These are phyloP conservation scores for Siphlonurus alternatus DNA, from an alignment of 2,888 invertebrate species.

Conservation along the genomic window DNA sequence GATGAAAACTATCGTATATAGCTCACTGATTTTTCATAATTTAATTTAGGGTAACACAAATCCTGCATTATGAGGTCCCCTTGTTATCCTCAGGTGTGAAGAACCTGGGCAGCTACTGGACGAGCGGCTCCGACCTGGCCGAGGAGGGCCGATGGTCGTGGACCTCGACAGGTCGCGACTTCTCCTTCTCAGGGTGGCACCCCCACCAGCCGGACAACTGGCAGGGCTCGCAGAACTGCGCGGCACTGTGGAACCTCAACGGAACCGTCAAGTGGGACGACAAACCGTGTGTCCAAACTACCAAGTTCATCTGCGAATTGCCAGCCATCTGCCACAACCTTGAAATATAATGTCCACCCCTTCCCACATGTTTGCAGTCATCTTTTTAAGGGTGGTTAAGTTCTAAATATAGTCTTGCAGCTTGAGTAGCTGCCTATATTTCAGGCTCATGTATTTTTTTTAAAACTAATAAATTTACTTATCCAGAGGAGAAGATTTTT, in stretches of 20 bases:
- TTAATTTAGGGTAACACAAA: too few relatives aligned
- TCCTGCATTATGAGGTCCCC: too few relatives aligned
- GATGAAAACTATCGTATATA: too few relatives aligned
- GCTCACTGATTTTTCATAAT: too few relatives aligned
- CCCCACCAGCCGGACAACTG: neutral
- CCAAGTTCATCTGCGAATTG: neutral
- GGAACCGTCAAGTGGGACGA: neutral
- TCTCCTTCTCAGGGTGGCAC: neutral
- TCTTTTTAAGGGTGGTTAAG: too few relatives aligned
- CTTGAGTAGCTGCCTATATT: too few relatives aligned
- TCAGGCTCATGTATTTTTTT: too few relatives aligned
- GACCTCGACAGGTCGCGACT: neutral
- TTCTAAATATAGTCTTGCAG: too few relatives aligned
- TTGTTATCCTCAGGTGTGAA: neutral
- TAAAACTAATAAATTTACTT: too few relatives aligned
- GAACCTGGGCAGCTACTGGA: neutral
- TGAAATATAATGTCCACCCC: too few relatives aligned
- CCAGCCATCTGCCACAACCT: neutral
- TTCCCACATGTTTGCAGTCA: too few relatives aligned
- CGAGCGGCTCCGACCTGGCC: neutral
- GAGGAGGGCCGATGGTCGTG: neutral
- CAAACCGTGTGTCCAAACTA: neutral
- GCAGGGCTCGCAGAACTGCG: neutral
- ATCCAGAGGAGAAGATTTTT: too few relatives aligned
- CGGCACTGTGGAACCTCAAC: neutral